These are phyloP conservation scores for Paralvinella palmiformis DNA, from an alignment of 1,140 invertebrate species.

Conservation along the genomic window DNA sequence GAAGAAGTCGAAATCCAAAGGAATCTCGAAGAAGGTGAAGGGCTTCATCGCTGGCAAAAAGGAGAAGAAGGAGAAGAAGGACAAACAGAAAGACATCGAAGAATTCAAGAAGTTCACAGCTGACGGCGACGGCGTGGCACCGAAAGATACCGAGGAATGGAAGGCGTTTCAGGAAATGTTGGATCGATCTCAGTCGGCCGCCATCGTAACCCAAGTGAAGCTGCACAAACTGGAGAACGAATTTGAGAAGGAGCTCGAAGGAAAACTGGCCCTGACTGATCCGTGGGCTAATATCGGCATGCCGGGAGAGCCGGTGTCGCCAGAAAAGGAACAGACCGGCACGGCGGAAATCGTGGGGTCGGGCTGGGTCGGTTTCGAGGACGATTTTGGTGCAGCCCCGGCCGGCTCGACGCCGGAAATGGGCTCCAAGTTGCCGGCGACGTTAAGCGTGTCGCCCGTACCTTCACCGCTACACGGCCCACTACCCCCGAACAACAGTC, in stretches of 20 bases:
- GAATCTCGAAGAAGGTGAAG: not conserved
- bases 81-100: not conserved
- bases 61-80: conserved; percentile 14
- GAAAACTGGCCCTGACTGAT: not conserved
- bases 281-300: not conserved
- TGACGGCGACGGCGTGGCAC: not conserved
- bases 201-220: not conserved
- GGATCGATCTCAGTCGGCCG: not conserved
- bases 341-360: not conserved
- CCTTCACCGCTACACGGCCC: conserved; percentile 23
- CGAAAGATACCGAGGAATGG: not conserved
- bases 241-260: not conserved
- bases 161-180: conserved; percentile 7
- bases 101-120: not conserved
- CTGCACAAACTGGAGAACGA: not conserved
- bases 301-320: not conserved
- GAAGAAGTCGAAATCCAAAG: conserved; percentile 6
- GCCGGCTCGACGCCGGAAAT: conserved; percentile 3
- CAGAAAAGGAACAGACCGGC: not conserved
- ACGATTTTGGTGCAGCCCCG: not conserved
- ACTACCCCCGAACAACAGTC: conserved; percentile 18
- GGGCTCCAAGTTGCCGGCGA: too few relatives aligned
- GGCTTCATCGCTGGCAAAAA: conserved; percentile 1
- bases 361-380: conserved; percentile 1
- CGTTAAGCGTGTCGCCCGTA: conserved; percentile 16